Evolutionary conservation across 2,113 vertebrate genomes (phyloP), one percentile per base, ranked within the genome.

Genomic region (Solea senegalensis): DNA sequence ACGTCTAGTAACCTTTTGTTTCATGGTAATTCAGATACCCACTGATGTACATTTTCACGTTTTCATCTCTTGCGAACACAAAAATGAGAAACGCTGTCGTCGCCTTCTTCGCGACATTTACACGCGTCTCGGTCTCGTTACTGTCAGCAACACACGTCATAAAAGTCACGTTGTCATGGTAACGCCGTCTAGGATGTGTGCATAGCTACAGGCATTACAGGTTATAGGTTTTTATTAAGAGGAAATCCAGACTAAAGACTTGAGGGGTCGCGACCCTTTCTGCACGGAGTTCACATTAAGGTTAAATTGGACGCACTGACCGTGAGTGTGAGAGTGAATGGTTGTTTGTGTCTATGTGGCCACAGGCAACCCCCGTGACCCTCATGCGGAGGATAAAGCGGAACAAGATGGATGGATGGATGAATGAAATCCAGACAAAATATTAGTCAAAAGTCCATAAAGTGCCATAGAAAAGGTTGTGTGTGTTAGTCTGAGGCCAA

Each of bases 111-210:
- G 21, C 11, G 7, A 34, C 15, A 28, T 45, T 9, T 15, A 21
- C 59, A 44, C 48, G 52, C n/a, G 66, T 12, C 6, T 7, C 13
- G 12, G 3, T 55, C 8, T 55, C 8, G 6, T 50, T 12, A 57
- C 1, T 21, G 7, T 9, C 55, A 26, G 55, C 16, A 44, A 58
- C 75, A 57, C 15, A 46, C 51, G 15, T 8, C 13, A 40, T 50
- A 55, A 60, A 69, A 15, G 40, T 44, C 28, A 3, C 28, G 41
- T 70, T 64, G 57, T 74, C 74, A 75, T 68, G 70, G 65, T 45
- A 48, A 66, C 54, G 16, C 28, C 27, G 21, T 49, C 40, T 5
- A 1, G 34, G 43, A 9, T 40, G 7, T 15, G 55, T 56, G n/a
- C n/a, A n/a, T 55, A 60, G 12, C 53, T 59, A 21, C 11, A 39